phyloP scores from a whole-genome alignment of 2,113 vertebrate genomes.

The Caracal caracal region DNA sequence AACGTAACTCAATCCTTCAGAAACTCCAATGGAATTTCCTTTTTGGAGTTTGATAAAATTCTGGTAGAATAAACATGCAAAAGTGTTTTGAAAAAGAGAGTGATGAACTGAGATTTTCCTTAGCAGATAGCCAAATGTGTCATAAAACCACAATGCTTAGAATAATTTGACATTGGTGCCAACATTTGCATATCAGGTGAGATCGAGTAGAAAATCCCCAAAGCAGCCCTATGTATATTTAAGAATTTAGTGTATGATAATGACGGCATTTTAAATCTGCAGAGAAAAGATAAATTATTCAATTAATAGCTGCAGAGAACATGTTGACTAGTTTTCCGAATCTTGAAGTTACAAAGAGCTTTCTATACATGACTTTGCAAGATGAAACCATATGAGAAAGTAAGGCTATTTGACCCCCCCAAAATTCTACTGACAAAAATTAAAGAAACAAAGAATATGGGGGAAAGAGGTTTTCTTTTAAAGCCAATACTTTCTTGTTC shows the following conservation, averaged over 20 bases:
- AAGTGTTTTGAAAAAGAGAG: conserved; percentile 32
- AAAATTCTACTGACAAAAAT: conserved; percentile 21
- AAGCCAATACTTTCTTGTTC: background rate
- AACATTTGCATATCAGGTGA: conserved; percentile 39
- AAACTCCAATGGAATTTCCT: conserved; percentile 25
- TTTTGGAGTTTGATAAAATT: conserved; percentile 58
- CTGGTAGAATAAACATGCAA: conserved; percentile 46
- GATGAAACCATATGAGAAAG: conserved; percentile 10
- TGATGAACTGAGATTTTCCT: conserved; percentile 47
- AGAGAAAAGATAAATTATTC: conserved; percentile 69
- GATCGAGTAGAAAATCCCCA: conserved; percentile 67
- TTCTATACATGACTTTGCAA: background rate
- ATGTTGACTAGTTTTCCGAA: conserved; percentile 28
- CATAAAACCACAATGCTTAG: conserved; percentile 27
- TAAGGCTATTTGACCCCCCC: background rate
- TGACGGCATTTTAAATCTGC: conserved; percentile 67
- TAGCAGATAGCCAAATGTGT: conserved; percentile 51
- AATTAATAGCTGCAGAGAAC: conserved; percentile 60
- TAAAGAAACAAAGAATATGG: background rate
- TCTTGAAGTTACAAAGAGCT: background rate
- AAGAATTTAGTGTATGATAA: conserved; percentile 54
- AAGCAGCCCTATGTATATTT: conserved; percentile 43
- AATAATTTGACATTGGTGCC: conserved; percentile 47
- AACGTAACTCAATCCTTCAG: background rate
- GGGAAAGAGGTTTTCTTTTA: background rate